Evolutionary conservation across 2,797 vertebrate species (phyloP), one percentile per base, ranked within the genome.

Genomic region (Sebastes goodei): DNA sequence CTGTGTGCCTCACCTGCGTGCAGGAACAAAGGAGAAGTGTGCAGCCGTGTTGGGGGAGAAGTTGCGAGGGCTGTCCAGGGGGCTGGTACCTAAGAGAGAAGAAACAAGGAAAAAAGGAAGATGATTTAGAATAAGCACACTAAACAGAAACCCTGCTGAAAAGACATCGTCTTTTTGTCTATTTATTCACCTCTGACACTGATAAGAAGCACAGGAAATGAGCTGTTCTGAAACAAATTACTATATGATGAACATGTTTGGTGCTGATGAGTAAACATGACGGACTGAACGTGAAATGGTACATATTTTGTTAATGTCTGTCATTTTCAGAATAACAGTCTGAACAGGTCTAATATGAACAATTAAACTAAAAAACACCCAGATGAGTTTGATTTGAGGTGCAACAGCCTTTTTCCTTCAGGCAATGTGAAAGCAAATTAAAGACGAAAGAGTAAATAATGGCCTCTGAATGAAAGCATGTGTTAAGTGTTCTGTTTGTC

Each of bases 21-120:
- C 97, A 84, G 98, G 97, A 84, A 98, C 95, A 82, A 99, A 99
- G 90, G 98, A 99, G 95, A 99, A 99, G 90, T 99, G 98, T 77
- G 97, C 98, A 35, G 97, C 97, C 17, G 98, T 94, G 96, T 95
- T 99, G 49, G 98, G 98, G 88, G 98, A 99, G 91, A 99, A 99
- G 94, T 99, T 99, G 38, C 98, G 96, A 74, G 98, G 98, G 83
- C 98, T 99, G 92, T 99, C 98, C 96, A 98, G 85, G 4, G 98
- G 98, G 91, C 98, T 99, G 94, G 96, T 97, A 73, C 98, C 98
- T 99, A 94, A 76, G 55, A 87, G 63, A 86, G 52, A 20, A 86
- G 46, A 82, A 6, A 12, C 5, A 2, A 32, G 12, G 49, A 27
- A 30, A 30, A 10, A 63, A 0, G 62, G 12, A 63, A 25, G 35